Evolutionary conservation across 2,888 invertebrate genomes (phyloP).

Genomic region (Drosophila borealis): DNA sequence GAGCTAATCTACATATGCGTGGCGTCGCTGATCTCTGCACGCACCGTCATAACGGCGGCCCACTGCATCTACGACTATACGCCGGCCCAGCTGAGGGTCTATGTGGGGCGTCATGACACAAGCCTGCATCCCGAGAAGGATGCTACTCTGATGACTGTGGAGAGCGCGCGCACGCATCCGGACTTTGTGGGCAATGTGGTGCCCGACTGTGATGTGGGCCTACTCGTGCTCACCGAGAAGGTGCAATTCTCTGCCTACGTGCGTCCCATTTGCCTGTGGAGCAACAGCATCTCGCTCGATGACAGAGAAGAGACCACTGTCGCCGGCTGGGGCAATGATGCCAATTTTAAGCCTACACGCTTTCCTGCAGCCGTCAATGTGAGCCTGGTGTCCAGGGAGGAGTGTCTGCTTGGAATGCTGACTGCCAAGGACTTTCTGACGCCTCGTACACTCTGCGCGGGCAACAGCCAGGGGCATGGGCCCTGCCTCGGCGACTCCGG

Average conservation of each 20-base stretch:
- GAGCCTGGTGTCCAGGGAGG: constrained; percentile 47
- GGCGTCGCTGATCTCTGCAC: constrained; percentile 65
- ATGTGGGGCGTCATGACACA: constrained; percentile 83
- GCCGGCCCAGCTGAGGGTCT: constrained; percentile 53
- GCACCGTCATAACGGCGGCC: constrained; percentile 82
- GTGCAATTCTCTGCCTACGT: constrained; percentile 56
- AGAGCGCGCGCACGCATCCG: constrained; percentile 81
- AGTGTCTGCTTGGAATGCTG: constrained; percentile 60
- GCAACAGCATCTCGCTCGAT: constrained; percentile 71
- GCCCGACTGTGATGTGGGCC: constrained; percentile 60
- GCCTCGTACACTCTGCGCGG: constrained; percentile 79
- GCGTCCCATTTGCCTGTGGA: constrained; percentile 82
- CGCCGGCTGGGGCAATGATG: constrained; percentile 86
- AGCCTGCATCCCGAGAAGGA: constrained; percentile 70
- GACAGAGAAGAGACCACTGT: constrained; percentile 85
- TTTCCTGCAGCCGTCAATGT: constrained; percentile 64
- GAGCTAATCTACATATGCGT: constrained; percentile 80
- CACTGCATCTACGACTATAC: constrained; percentile 79
- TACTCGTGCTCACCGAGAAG: constrained; percentile 41
- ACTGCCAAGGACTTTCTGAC: constrained; percentile 66
- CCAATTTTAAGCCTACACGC: constrained; percentile 59
- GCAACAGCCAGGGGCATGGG: constrained; percentile 78
- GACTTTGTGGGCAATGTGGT: constrained; percentile 79
- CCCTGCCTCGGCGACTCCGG: constrained; percentile 87
- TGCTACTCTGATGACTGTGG: constrained; percentile 58